Evolutionary conservation across 2,113 vertebrate genomes (phyloP), one percentile per base, ranked within the genome.

Genomic region (Suncus etruscus): DNA sequence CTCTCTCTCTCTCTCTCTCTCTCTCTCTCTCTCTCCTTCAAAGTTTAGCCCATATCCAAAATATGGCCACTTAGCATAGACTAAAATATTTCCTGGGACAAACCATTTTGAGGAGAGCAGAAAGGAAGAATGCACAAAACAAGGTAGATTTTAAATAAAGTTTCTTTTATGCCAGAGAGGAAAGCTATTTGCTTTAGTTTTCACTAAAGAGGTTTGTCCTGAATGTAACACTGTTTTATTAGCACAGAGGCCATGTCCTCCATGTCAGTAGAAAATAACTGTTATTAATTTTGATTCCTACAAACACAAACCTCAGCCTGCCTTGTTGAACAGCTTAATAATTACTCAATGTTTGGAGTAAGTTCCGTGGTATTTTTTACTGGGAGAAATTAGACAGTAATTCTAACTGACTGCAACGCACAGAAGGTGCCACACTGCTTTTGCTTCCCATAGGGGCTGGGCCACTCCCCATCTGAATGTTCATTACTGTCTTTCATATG

Each of bases 401-500:
- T 89, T 95, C 78, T 87, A 85, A 94, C 91, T 95, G 97, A 95
- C 22, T 92, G 76, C 65, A 93, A 54, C 11, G 75, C 11, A n/a
- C 86, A 96, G 93, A 95, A 97, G 73, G 90, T 89, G 51, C 68
- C 85, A 86, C 29, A 72, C 89, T 95, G 88, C 50, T 96, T 79
- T 72, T 54, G 75, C 92, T 66, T 95, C 96, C 92, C 91, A 6
- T 29, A 78, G 92, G 89, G 93, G 54, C 16, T 20, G 48, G 91
- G 91, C 93, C 96, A 97, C 96, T 94, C 95, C 96, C 95, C 69
- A 65, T 89, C 14, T 96, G 91, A 97, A 97, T 66, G 87, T 95
- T 98, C 96, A 97, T 97, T 96, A 97, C 94, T 2, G 11, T 95
- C 94, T 97, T 97, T 97, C 94, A 97, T 94, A 96, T 73, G 86